These are phyloP conservation scores for Enteromius treurensis DNA, from an alignment of 2,797 vertebrate genomes.

Conservation along the genomic window DNA sequence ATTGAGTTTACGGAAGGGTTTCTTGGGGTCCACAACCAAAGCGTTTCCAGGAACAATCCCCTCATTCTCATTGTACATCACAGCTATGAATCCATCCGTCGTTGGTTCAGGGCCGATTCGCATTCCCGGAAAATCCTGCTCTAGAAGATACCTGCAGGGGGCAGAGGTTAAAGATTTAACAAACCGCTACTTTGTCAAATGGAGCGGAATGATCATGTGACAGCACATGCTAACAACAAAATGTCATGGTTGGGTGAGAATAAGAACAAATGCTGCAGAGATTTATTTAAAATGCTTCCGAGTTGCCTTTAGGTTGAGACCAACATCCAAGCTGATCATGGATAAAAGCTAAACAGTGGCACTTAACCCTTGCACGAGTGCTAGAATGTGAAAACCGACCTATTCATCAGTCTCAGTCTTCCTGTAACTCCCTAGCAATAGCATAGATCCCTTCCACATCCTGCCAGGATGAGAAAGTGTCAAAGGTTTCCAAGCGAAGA, in stretches of 20 bases:
- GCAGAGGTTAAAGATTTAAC: constrained; percentile 14
- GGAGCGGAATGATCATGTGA: neutral
- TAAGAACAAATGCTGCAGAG: neutral
- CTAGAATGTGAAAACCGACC: constrained; percentile 38
- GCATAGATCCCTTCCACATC: constrained; percentile 29
- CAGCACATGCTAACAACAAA: neutral
- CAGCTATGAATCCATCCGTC: constrained; percentile 96
- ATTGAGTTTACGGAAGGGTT: constrained; percentile 93
- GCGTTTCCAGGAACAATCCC: constrained; percentile 93
- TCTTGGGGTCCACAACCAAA: constrained; percentile 94
- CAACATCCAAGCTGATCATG: neutral
- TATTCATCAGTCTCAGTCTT: constrained; percentile 42
- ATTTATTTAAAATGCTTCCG: neutral
- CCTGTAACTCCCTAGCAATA: constrained; percentile 29
- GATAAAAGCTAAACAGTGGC: constrained; percentile 13
- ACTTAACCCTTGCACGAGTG: neutral
- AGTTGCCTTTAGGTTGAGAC: neutral
- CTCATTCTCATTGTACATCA: constrained; percentile 93
- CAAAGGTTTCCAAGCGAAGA: constrained; percentile 39
- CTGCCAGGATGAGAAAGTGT: constrained; percentile 44
- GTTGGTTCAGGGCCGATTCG: constrained; percentile 96
- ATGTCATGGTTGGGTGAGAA: neutral
- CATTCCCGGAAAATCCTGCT: constrained; percentile 98
- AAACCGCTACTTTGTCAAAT: neutral
- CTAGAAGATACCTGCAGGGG: constrained; percentile 86